A percentile compares a stretch with the other conserved stretches of the same genome.
Conservation (phyloP, 1,140 invertebrate species). For the Magallana angulata region DNA sequence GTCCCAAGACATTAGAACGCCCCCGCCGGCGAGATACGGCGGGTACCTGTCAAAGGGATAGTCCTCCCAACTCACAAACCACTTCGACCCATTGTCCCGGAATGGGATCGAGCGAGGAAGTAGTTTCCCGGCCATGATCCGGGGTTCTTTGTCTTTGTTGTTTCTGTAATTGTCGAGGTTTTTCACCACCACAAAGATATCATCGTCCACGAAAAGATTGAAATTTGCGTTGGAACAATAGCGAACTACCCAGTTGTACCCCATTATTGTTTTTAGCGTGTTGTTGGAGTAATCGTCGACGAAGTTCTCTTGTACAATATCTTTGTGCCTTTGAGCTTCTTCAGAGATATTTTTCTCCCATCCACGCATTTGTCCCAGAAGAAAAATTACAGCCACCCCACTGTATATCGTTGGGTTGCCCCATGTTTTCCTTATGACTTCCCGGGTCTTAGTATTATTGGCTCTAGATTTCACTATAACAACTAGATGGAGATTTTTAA, state of each 20-base stretch:
- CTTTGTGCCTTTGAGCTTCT: conserved; percentile 57
- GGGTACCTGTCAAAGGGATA: conserved; percentile 53
- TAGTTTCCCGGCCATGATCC: conserved; percentile 32
- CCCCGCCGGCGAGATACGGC: conserved; percentile 55
- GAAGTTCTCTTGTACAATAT: conserved; percentile 67
- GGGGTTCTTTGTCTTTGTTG: conserved; percentile 1
- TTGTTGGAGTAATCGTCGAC: conserved; percentile 59
- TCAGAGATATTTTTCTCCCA: conserved; percentile 34
- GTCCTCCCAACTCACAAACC: conserved; percentile 48
- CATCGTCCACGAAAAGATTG: conserved; percentile 62
- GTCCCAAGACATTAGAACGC: conserved; percentile 41
- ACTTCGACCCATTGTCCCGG: conserved; percentile 44
- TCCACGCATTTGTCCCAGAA: conserved; percentile 40
- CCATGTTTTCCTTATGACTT: conserved; percentile 47
- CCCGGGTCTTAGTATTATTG: conserved; percentile 40
- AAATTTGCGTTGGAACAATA: conserved; percentile 54
- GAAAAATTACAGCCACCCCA: conserved; percentile 33
- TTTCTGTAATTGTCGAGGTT: neutral
- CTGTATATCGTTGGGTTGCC: conserved; percentile 2
- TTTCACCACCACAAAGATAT: conserved; percentile 62
- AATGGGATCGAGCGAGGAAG: conserved; percentile 23
- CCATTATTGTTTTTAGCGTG: conserved; percentile 63
- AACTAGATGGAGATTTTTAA: conserved; percentile 37
- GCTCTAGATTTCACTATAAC: conserved; percentile 54
- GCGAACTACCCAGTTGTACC: conserved; percentile 57